Conservation (phyloP, 2,888 invertebrate genomes). For the Apoda limacodes region DNA sequence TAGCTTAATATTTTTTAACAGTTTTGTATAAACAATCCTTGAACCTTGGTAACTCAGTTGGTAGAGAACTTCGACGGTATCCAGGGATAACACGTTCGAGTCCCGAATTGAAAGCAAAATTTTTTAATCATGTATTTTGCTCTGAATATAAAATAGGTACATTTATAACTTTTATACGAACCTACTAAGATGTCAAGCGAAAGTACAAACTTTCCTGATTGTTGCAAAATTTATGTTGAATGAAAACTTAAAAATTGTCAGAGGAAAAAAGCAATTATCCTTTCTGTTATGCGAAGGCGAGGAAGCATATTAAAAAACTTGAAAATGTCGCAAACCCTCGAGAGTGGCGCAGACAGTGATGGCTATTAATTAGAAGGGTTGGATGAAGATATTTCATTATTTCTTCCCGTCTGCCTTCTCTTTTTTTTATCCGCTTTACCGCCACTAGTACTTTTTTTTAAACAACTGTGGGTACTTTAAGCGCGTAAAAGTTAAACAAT, state of each 20-base stretch:
- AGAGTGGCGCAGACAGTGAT: slow-evolving; percentile 65
- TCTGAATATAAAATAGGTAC: too few relatives aligned
- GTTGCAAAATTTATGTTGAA: slow-evolving; percentile 45
- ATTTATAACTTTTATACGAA: too few relatives aligned
- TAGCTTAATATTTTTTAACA: too few relatives aligned
- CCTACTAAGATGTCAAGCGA: too few relatives aligned
- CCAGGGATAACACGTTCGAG: too few relatives aligned
- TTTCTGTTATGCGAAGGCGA: slow-evolving; percentile 61
- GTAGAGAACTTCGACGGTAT: too few relatives aligned
- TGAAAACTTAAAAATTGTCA: slow-evolving; percentile 39
- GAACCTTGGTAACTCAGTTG: too few relatives aligned
- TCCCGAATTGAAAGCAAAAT: too few relatives aligned
- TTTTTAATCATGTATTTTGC: too few relatives aligned
- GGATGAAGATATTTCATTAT: slow-evolving; percentile 66
- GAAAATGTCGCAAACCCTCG: slow-evolving; percentile 59
- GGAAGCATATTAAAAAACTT: slow-evolving; percentile 68
- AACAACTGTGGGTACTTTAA: too few relatives aligned
- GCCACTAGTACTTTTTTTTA: slow-evolving; percentile 11
- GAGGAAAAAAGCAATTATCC: slow-evolving; percentile 63
- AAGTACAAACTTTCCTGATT: slow-evolving; percentile 44
- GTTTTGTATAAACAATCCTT: too few relatives aligned
- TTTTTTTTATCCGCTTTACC: slow-evolving; percentile 25
- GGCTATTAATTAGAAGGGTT: slow-evolving; percentile 69
- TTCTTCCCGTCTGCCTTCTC: slow-evolving; percentile 37
- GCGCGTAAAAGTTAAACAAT: too few relatives aligned